Percentiles rank a stretch among this genome's conserved stretches.
phyloP scores from a whole-genome alignment of 2,113 vertebrate genomes.

The Tupaia tana region DNA sequence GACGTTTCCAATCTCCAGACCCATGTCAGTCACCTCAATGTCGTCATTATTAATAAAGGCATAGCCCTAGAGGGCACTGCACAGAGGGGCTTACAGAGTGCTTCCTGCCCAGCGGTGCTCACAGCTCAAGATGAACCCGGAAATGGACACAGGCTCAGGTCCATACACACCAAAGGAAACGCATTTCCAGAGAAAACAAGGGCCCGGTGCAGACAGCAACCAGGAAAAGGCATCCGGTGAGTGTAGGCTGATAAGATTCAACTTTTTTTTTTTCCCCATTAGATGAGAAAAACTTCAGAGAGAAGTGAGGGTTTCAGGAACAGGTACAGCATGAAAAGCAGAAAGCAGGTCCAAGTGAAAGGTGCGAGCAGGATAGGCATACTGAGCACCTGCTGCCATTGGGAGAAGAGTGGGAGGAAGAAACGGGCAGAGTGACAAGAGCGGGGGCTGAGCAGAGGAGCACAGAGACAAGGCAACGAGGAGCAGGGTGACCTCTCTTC shows the following conservation, averaged over 20 bases:
- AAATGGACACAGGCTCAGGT: neutral
- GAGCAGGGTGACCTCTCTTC: neutral
- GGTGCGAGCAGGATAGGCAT: fast-evolving
- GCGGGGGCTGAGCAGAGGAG: neutral
- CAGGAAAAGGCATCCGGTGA: too few relatives aligned
- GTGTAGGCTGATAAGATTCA: fast-evolving
- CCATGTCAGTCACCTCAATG: neutral
- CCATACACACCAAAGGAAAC: neutral
- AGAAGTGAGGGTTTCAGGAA: neutral
- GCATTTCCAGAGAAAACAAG: neutral
- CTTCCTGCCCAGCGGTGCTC: neutral
- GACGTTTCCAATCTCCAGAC: neutral
- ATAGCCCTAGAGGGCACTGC: neutral
- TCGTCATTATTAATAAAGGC: neutral
- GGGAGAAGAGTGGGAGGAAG: neutral
- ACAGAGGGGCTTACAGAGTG: too few relatives aligned
- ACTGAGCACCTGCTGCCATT: neutral
- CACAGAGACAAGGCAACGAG: neutral
- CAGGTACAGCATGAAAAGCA: fast-evolving
- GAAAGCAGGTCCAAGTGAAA: neutral
- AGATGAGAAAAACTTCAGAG: neutral
- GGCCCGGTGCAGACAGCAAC: neutral
- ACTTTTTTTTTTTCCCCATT: neutral
- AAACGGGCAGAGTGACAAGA: neutral
- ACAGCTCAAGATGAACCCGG: neutral